Percentiles rank a stretch among this genome's conserved stretches.
Conservation (phyloP, 2,113 vertebrate genomes). For the Siphamia tubifer region DNA sequence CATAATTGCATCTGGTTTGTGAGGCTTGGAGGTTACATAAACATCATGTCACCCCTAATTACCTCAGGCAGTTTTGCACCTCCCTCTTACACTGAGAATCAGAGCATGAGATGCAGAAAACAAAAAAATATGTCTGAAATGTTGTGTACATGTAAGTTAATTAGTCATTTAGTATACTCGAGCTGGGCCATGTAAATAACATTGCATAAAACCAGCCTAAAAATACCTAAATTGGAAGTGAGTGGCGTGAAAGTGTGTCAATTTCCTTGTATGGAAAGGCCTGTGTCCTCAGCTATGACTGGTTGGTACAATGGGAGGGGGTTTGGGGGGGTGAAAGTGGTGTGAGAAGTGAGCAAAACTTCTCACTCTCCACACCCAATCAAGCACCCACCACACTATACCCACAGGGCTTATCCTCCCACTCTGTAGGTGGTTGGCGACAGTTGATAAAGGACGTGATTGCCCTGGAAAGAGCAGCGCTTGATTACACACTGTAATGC, state of each 20-base stretch:
- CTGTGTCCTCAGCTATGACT: conserved; percentile 37
- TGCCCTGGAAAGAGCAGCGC: conserved; percentile 42
- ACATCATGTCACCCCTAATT: conserved; percentile 81
- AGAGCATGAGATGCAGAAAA: conserved; percentile 22
- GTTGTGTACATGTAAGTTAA: conserved; percentile 29
- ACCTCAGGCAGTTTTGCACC: conserved; percentile 56
- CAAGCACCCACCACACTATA: conserved; percentile 51
- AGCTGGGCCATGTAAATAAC: background rate
- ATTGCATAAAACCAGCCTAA: conserved; percentile 46
- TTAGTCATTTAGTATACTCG: conserved; percentile 5
- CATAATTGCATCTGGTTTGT: conserved; percentile 79
- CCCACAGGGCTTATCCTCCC: conserved; percentile 52
- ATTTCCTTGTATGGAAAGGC: conserved; percentile 16
- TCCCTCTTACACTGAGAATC: conserved; percentile 26
- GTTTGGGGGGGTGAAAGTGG: background rate
- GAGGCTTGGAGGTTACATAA: conserved; percentile 83
- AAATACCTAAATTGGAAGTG: conserved; percentile 57
- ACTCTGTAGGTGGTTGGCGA: conserved; percentile 61
- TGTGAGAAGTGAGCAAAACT: conserved; percentile 26
- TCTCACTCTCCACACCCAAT: conserved; percentile 55
- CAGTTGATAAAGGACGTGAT: conserved; percentile 59
- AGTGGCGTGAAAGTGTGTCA: conserved; percentile 52
- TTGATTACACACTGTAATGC: conserved; percentile 64
- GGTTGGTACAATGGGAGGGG: conserved; percentile 34
- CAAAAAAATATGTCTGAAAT: conserved; percentile 9